phyloP scores from a whole-genome alignment of 2,113 vertebrate genomes.

The Ptychochromis oligacanthus region DNA sequence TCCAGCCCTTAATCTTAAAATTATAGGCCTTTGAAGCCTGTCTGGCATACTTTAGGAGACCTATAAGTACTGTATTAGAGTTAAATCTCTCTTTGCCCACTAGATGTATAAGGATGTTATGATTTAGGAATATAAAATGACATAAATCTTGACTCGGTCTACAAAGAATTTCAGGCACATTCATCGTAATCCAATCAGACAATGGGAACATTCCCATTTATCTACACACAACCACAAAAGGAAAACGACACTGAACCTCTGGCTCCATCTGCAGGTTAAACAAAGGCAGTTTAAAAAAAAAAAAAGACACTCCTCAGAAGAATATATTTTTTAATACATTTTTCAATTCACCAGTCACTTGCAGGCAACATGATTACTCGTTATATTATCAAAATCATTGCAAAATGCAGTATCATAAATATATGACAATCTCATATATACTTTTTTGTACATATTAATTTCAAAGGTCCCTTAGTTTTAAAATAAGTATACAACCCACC shows the following conservation, averaged over 20 bases:
- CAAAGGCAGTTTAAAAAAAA: neutral
- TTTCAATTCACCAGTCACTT: slow-evolving; percentile 62
- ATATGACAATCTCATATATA: slow-evolving; percentile 71
- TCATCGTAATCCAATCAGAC: neutral
- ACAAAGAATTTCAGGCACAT: neutral
- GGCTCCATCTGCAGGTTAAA: slow-evolving; percentile 58
- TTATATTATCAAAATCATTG: slow-evolving; percentile 70
- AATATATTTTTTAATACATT: slow-evolving; percentile 67
- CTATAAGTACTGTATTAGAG: neutral
- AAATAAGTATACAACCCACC: slow-evolving; percentile 59
- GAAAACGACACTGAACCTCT: slow-evolving; percentile 10
- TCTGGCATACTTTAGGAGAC: neutral
- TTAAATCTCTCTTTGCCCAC: neutral
- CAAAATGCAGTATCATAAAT: slow-evolving; percentile 73
- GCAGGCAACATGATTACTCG: slow-evolving; percentile 59
- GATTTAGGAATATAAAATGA: slow-evolving; percentile 1
- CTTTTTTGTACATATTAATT: slow-evolving; percentile 70
- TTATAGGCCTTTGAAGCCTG: neutral
- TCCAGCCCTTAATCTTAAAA: slow-evolving; percentile 17
- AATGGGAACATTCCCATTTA: neutral
- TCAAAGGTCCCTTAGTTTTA: slow-evolving; percentile 68
- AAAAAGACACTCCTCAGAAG: neutral
- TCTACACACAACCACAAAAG: neutral
- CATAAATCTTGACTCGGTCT: neutral
- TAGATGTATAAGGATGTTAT: neutral